Evolutionary conservation across 64 coral and sea anemone species (phyloP), one percentile per base, ranked within the genome.

Genomic region (Orbicella faveolata): DNA sequence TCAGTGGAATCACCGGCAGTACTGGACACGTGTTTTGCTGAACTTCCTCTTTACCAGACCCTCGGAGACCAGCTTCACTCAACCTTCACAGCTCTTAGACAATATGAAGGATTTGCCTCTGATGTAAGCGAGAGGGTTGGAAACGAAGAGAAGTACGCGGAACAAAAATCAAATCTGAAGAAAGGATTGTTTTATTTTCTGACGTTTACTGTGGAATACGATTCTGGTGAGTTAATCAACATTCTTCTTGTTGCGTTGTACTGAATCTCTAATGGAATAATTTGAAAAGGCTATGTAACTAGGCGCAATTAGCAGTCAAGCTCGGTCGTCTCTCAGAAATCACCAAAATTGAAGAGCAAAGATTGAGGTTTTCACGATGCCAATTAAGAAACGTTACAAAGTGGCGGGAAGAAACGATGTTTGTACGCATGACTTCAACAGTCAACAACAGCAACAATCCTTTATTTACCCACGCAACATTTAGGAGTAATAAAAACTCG

Each of bases 41-140:
- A 34, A 36, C 63, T 90, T 20, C 89, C 89, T 80, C 79, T 90
- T 68, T 55, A 61, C 65, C 79, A 90, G 67, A 63, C 79, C 48
- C 51, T 90, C 20, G 89, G 79, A 81, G 89, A 90, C 33, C 89
- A 90, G 57, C 12, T 90, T 4, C 78, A 90, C n/a, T 39, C 80
- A 48, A 34, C 35, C 48, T 75, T 90, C 17, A 90, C 79, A 9
- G 63, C 89, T 18, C 52, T 90, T 6, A 90, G 25, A 34, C 21
- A 13, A 34, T 89, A 89, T 30, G 87, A 89, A 78, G 87, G 61
- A 67, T 89, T 89, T 75, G 87, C 87, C 25, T 52, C 36, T 23
- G 87, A 89, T 69, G 41, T 89, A 34, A 89, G 63, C 75, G 64
- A 89, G 57, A 79, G 75, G 19, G 21, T 34, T 79, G 88, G 88